Base-by-base conservation (phyloP, 2,797 vertebrate species). In the Malacoctenus gilli region DNA sequence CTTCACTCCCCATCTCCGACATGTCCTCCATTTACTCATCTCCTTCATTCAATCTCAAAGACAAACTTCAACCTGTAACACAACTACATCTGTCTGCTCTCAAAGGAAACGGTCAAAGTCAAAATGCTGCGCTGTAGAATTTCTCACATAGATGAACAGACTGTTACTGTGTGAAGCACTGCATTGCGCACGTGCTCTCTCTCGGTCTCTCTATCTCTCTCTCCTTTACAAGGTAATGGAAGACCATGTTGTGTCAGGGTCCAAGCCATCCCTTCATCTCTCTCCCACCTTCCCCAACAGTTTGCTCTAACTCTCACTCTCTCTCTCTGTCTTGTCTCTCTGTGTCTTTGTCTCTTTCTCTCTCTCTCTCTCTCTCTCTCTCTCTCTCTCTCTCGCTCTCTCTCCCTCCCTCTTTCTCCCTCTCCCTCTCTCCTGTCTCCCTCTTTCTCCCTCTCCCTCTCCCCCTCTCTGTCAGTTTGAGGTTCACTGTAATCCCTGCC, bases 21-120 rank as follows among this genome's bases (percentile, higher is more conserved):
- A 62, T 52, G 46, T 58, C 58, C 50, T 70, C 37, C 39, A 51
- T 69, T 63, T 58, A 55, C 72, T 55, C 14, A 70, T 85, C 43
- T 71, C 38, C 68, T 72, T 47, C 20, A 43, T 37, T 34, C 38
- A 11, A 38, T 59, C 57, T 60, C 37, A 28, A 36, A 48, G 57
- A 35, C 48, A 6, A 25, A n/a, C 34, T 21, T 21, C 39, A 20
- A 7, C 11, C 13, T 25, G 35, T 18, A 5, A 12, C 13, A 14
- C 9, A 5, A 25, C 15, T 38, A 20, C 31, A 46, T 21, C 30
- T 10, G 14, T 5, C 6, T 28, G 25, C 25, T 28, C 6, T 28
- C 9, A 9, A 28, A n/a, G n/a, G n/a, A n/a, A n/a, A n/a, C n/a
- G n/a, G n/a, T n/a, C n/a, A n/a, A n/a, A n/a, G n/a, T n/a, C n/a